A percentile compares a stretch with the other conserved stretches of the same genome.
Conservation (phyloP, 2,113 vertebrate species). For the Zosterops borbonicus region DNA sequence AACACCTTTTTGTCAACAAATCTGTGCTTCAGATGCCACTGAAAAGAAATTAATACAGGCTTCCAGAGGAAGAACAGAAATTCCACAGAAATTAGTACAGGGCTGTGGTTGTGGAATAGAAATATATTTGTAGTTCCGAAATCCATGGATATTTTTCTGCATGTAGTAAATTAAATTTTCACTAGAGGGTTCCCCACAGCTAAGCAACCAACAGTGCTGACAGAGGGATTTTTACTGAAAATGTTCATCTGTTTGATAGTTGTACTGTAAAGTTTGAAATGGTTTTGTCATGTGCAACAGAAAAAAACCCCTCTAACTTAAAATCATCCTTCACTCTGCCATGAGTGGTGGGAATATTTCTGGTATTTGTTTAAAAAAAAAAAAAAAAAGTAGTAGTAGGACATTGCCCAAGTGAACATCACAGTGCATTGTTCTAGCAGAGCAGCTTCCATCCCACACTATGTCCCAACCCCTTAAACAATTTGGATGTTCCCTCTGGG, state of each 20-base stretch:
- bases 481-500: background rate
- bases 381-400: background rate
- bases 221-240: background rate
- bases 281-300: background rate
- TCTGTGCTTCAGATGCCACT: background rate
- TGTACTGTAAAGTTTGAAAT: background rate
- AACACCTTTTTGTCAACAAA: background rate
- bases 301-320: background rate
- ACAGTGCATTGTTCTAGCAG: accelerated
- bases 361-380: background rate
- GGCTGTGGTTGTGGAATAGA: background rate
- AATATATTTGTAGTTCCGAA: background rate
- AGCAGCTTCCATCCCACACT: accelerated
- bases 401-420: background rate
- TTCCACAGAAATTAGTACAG: background rate
- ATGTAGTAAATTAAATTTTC: background rate
- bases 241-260: accelerated
- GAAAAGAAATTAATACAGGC: background rate
- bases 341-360: background rate
- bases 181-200: background rate
- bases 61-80: background rate
- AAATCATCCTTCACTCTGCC: background rate
- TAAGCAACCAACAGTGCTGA: background rate
- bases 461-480: accelerated
- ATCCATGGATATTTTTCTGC: background rate